Base-by-base conservation (phyloP, 2,113 vertebrate genomes). In the Cyprinodon brontotheroides region DNA sequence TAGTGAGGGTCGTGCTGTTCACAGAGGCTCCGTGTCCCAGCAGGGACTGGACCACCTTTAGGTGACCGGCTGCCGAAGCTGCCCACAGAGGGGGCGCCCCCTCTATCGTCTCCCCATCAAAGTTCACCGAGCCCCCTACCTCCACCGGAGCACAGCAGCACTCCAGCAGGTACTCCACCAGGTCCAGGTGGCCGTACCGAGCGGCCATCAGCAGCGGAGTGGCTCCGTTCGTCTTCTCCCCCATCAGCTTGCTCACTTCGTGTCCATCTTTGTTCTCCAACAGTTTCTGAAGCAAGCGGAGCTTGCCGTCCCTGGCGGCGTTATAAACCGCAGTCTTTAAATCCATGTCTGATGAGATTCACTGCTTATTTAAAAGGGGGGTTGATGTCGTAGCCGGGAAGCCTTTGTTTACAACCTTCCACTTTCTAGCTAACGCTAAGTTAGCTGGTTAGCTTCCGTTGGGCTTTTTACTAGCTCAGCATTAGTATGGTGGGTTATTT, bases 241-340 rank as follows among this genome's bases (percentile, higher is more conserved):
- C 96, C 94, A 98, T 95, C 45, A 99, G 79, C 0, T 95, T 92
- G 65, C 94, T 94, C 65, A 99, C 94, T 69, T 99, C 98, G 85
- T 95, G 95, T 83, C 94, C 95, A 73, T 94, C 95, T 92, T 98
- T 98, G 94, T 96, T 97, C 60, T 96, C 96, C 92, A 99, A 76
- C 15, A 99, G 92, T 82, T 98, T 99, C 87, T 97, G 96, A 40
- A 99, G 96, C 70, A 99, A 93, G 57, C 97, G 95, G 66, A 99
- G 96, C 87, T 99, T 99, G 50, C 98, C 98, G 93, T 99, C 98
- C 69, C 98, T 94, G 89, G 97, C 98, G 72, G 98, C 98, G n/a
- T 98, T 98, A 83, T 98, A 99, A 9, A 98, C 97, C 0, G 98
- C 98, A 1, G 97, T 99, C 94, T 99, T 98, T 87, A 99, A 94